Conservation (phyloP, 53 echinoderm and acorn worm genomes). For the Antedon mediterranea region DNA sequence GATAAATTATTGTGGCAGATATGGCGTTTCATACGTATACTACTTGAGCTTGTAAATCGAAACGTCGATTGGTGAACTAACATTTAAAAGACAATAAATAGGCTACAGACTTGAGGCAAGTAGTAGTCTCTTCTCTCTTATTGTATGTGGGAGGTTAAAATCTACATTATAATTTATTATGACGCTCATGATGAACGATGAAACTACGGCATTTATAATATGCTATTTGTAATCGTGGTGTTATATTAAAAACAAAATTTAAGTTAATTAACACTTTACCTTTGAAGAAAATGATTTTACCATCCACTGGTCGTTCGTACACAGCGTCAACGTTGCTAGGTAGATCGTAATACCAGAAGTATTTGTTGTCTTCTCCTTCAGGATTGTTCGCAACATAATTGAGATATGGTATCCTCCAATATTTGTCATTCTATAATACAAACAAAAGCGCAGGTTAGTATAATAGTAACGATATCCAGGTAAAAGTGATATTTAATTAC, state of each 20-base stretch:
- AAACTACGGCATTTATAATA: not conserved
- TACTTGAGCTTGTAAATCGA: no score
- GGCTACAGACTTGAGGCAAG: no score
- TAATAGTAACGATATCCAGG: no score
- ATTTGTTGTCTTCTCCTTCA: not conserved
- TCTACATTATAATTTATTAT: no score
- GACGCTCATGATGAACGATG: not conserved
- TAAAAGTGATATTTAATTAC: no score
- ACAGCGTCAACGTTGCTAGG: constrained; percentile 28
- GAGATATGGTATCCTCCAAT: not conserved
- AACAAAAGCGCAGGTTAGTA: no score
- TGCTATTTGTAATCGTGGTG: not conserved
- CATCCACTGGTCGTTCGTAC: constrained; percentile 12
- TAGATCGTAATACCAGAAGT: constrained; percentile 20
- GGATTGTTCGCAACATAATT: not conserved
- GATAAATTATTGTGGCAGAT: no score
- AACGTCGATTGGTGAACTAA: no score
- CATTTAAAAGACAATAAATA: no score
- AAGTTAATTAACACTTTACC: constrained; percentile 3
- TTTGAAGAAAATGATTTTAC: constrained; percentile 30
- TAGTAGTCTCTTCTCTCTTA: no score
- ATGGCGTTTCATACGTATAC: no score
- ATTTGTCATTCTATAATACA: not conserved
- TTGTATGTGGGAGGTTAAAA: no score
- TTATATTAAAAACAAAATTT: not conserved